Evolutionary conservation across 2,113 vertebrate genomes (phyloP), one percentile per base, ranked within the genome.

Genomic region (Xenus cinereus): DNA sequence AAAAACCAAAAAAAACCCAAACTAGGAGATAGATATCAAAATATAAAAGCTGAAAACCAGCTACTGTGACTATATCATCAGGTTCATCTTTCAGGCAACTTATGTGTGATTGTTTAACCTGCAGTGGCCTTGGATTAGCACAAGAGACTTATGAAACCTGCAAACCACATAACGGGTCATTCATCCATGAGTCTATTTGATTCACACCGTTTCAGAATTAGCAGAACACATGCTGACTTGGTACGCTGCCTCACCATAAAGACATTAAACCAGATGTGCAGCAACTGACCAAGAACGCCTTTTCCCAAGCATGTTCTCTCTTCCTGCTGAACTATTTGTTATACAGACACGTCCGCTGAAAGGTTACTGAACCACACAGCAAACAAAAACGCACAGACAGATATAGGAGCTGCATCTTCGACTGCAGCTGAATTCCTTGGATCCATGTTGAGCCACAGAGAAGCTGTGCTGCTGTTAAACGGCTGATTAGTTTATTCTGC

Each of bases 401-500:
- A 46, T 37, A 62, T 17, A 78, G 84, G 54, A 89, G 69, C 66
- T 81, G 45, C 21, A 23, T 37, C 83, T 94, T 78, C 62, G 32
- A 30, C 77, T 84, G 78, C 28, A 92, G 51, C 39, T 71, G 89
- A 82, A 90, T 67, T 83, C 50, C 93, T 92, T 16, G 3, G 82
- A 92, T 84, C 90, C 50, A 32, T 15, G 43, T 69, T 67, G 86
- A 89, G 71, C 63, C 93, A 39, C 64, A 45, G 87, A 95, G 95
- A 96, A 85, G 64, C 91, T 84, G 59, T 77, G 90, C 75, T 79
- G 90, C 87, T 97, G 80, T 95, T 97, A 95, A 97, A 96, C 6
- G 66, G 82, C 89, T 96, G 91, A 96, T 96, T 96, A 93, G 90
- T 95, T 97, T 96, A 90, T 95, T 91, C 93, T 97, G 95, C 96